Conservation (phyloP, 2,113 vertebrate species). For the Oryzias woworae region DNA sequence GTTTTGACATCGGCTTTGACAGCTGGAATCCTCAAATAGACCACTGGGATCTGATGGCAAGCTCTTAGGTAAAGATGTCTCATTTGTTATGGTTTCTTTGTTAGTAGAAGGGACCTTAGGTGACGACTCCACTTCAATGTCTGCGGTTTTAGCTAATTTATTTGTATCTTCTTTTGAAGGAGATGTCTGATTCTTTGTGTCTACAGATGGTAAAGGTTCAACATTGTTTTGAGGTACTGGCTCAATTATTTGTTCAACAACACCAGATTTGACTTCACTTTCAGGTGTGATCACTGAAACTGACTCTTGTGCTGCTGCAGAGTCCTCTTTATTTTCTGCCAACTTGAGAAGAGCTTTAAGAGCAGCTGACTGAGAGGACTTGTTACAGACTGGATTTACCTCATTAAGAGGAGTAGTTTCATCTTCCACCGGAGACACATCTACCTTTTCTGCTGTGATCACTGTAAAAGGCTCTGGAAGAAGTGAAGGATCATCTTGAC, state of each 20-base stretch:
- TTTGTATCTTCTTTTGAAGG: too few species aligned
- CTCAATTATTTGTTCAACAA: conserved; percentile 18
- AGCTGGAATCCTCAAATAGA: background rate
- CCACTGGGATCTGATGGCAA: background rate
- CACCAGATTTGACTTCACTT: background rate
- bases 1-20: too few species aligned
- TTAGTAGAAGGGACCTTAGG: too few species aligned
- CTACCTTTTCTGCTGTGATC: too few species aligned
- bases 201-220: conserved; percentile 2
- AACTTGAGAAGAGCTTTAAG: background rate
- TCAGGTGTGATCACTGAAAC: conserved; percentile 1
- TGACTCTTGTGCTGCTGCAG: background rate
- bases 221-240: background rate
- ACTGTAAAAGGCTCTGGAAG: too few species aligned
- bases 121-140: too few species aligned
- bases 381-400: background rate
- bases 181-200: background rate
- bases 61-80: conserved; percentile 1
- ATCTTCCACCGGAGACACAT: too few species aligned
- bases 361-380: background rate
- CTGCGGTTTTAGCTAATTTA: too few species aligned
- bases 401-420: background rate
- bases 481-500: too few species aligned
- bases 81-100: background rate
- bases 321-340: background rate